Evolutionary conservation across 2,797 vertebrate species (phyloP).

Genomic region (Mormyrus hasselquistii): DNA sequence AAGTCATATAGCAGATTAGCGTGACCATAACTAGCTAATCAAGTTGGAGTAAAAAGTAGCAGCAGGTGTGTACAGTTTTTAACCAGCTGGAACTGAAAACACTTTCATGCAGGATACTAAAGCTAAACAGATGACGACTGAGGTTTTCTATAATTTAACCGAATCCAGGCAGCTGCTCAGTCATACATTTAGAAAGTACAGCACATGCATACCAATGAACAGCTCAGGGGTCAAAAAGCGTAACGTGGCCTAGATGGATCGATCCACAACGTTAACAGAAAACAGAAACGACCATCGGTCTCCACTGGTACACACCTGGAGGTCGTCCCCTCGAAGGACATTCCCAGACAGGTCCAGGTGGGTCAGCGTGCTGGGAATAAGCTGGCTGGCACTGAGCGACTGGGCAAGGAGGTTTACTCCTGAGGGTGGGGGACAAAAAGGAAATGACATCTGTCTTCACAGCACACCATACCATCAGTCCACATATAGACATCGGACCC

Average conservation of each 20-base stretch:
- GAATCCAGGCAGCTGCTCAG: neutral
- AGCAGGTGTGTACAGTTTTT: neutral
- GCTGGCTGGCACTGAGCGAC: conserved; percentile 74
- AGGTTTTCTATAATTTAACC: neutral
- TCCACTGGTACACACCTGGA: conserved; percentile 60
- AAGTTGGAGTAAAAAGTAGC: neutral
- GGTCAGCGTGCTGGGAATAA: conserved; percentile 63
- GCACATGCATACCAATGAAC: neutral
- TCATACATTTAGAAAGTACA: neutral
- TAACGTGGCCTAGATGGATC: neutral
- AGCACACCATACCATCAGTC: neutral
- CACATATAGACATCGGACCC: neutral
- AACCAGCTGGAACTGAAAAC: neutral
- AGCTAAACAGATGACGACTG: neutral
- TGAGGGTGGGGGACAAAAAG: conserved; percentile 43
- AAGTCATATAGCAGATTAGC: neutral
- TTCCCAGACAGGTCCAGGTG: conserved; percentile 90
- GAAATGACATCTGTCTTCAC: neutral
- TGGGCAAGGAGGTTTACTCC: conserved; percentile 87
- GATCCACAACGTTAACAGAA: neutral
- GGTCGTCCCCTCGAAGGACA: conserved; percentile 78
- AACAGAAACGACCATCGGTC: neutral
- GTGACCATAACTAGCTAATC: neutral
- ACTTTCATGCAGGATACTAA: neutral
- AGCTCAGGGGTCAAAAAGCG: neutral